These are phyloP conservation scores for Drosophila limbata DNA, from an alignment of 2,888 invertebrate genomes.

Conservation along the genomic window DNA sequence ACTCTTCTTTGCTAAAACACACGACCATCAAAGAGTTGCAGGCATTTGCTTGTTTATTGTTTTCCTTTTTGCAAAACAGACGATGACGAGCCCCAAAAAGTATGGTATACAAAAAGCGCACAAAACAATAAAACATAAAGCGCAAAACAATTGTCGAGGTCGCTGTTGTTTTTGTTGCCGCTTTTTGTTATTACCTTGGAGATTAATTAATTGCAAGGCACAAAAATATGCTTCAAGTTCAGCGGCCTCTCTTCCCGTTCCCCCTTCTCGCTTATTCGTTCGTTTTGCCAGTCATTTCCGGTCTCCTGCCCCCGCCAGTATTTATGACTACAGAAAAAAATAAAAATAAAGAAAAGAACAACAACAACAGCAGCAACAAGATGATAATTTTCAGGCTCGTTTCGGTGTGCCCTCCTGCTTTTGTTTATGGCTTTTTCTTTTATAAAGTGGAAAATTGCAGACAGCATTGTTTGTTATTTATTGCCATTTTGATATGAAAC, in stretches of 20 bases:
- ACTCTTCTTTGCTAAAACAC: conserved; percentile 20
- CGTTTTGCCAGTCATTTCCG: conserved; percentile 73
- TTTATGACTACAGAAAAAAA: conserved; percentile 62
- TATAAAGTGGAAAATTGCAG: conserved; percentile 81
- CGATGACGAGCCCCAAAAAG: conserved; percentile 41
- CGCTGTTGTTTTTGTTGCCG: conserved; percentile 33
- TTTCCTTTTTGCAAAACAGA: conserved; percentile 27
- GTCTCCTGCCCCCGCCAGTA: conserved; percentile 46
- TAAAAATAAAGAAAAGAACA: conserved; percentile 2
- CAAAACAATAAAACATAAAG: conserved; percentile 71
- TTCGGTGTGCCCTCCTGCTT: conserved; percentile 35
- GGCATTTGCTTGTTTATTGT: conserved; percentile 43
- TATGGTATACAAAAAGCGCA: conserved; percentile 30
- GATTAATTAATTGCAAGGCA: conserved; percentile 81
- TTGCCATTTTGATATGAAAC: conserved; percentile 80
- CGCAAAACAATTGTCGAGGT: conserved; percentile 68
- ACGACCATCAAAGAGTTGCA: conserved; percentile 51
- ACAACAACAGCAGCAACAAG: conserved; percentile 63
- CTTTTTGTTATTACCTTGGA: conserved; percentile 79
- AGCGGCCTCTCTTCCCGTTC: conserved; percentile 10
- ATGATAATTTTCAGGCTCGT: conserved; percentile 77
- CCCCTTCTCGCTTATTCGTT: conserved; percentile 4
- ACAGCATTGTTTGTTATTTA: conserved; percentile 80
- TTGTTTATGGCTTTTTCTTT: conserved; percentile 76
- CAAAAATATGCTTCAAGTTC: conserved; percentile 77